These are phyloP conservation scores for Chelonus insularis DNA, from an alignment of 1,140 invertebrate genomes.

Conservation along the genomic window DNA sequence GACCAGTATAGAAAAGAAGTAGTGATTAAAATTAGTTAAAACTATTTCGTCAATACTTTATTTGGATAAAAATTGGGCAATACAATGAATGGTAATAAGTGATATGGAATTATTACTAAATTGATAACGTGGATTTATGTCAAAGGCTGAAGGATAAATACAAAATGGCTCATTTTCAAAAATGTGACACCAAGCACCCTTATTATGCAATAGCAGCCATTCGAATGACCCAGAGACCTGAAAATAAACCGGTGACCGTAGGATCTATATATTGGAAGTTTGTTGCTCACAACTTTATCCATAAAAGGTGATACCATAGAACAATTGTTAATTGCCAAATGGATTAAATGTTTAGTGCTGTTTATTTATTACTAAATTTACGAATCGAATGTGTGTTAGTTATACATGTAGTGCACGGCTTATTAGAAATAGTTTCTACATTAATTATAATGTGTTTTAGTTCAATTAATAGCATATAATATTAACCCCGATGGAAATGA, in stretches of 20 bases:
- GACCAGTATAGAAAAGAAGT: background rate
- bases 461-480: too few relatives aligned
- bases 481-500: too few relatives aligned
- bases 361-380: background rate
- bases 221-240: slow-evolving; percentile 45
- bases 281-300: slow-evolving; percentile 45
- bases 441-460: too few relatives aligned
- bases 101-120: background rate
- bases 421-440: too few relatives aligned
- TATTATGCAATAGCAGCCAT: slow-evolving; percentile 42
- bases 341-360: background rate
- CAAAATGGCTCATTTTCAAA: slow-evolving; percentile 44
- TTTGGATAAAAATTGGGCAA: too few relatives aligned
- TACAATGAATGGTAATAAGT: too few relatives aligned
- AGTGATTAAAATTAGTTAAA: background rate
- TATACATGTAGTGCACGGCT: too few relatives aligned
- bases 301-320: slow-evolving; percentile 40
- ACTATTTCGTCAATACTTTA: too few relatives aligned
- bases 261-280: slow-evolving; percentile 48
- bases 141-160: slow-evolving; percentile 26
- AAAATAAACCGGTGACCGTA: slow-evolving; percentile 41
- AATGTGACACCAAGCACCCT: slow-evolving; percentile 42
- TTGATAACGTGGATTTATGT: slow-evolving; percentile 13
- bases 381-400: too few relatives aligned
- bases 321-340: background rate